Conservation (phyloP, 2,888 invertebrate species). For the Epistrophe grossulariae region DNA sequence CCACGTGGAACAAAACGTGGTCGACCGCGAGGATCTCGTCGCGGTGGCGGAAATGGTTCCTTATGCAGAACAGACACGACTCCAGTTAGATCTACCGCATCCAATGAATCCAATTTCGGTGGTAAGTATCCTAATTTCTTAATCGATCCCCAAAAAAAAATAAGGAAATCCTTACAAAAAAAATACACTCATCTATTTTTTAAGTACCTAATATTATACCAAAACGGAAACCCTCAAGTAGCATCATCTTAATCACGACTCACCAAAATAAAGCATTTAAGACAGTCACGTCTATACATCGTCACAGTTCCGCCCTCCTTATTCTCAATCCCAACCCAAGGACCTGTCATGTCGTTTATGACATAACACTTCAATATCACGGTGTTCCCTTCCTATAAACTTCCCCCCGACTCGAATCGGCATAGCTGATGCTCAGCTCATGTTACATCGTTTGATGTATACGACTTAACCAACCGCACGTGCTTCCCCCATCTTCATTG, state of each 20-base stretch:
- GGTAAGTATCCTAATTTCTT: constrained; percentile 75
- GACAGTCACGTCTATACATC: constrained; percentile 59
- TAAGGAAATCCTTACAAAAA: constrained; percentile 27
- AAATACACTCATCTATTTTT: background rate
- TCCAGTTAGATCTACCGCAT: constrained; percentile 76
- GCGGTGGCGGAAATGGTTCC: constrained; percentile 85
- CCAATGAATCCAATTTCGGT: constrained; percentile 69
- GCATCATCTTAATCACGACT: constrained; percentile 73
- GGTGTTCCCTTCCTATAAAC: constrained; percentile 24
- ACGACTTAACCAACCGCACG: constrained; percentile 57
- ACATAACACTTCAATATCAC: constrained; percentile 56
- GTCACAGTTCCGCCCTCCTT: constrained; percentile 6
- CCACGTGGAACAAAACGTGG: constrained; percentile 88
- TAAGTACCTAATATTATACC: constrained; percentile 55
- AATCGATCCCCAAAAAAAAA: background rate
- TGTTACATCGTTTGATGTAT: constrained; percentile 46
- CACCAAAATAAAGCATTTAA: constrained; percentile 49
- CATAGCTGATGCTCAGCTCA: constrained; percentile 48
- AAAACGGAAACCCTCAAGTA: constrained; percentile 69
- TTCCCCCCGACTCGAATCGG: constrained; percentile 31
- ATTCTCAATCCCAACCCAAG: constrained; percentile 13
- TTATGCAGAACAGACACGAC: constrained; percentile 78
- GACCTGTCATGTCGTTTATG: constrained; percentile 66
- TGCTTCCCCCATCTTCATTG: constrained; percentile 55
- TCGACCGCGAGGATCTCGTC: constrained; percentile 89